Percentiles rank a stretch among this genome's conserved stretches.
These are phyloP conservation scores for Scaptomyza polygonia DNA, from an alignment of 2,888 invertebrate species.

Conservation along the genomic window DNA sequence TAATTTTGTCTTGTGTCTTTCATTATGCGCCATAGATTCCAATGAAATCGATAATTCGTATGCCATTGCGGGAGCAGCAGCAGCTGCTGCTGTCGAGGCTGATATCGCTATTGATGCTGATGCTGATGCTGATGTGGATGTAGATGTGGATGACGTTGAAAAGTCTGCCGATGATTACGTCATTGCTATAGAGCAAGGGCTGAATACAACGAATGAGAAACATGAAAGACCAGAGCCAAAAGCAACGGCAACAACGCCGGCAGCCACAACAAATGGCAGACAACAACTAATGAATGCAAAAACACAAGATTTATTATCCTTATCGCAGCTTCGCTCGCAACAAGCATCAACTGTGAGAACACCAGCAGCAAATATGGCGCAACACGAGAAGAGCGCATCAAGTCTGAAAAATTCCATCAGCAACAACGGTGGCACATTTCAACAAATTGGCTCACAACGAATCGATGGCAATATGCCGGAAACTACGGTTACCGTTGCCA, in stretches of 20 bases:
- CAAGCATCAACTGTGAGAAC: constrained; percentile 54
- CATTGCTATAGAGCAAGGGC: constrained; percentile 38
- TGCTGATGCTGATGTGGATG: constrained; percentile 27
- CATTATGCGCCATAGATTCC: constrained; percentile 67
- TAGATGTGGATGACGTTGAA: constrained; percentile 55
- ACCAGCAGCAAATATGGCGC: constrained; percentile 17
- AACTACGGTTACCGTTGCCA: constrained; percentile 18
- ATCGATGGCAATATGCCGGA: constrained; percentile 59
- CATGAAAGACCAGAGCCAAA: constrained; percentile 28
- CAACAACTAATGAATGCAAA: constrained; percentile 56
- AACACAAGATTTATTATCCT: constrained; percentile 73
- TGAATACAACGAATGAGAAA: constrained; percentile 19
- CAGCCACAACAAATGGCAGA: constrained; percentile 34
- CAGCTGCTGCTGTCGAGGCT: constrained; percentile 25
- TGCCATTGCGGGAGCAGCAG: constrained; percentile 47
- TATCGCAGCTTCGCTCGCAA: constrained; percentile 73
- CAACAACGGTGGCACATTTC: constrained; percentile 50
- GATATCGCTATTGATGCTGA: constrained; percentile 37
- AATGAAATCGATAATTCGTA: constrained; percentile 81
- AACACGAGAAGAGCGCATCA: constrained; percentile 47
- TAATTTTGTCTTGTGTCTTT: constrained; percentile 47
- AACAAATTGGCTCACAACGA: constrained; percentile 77
- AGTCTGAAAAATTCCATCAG: constrained; percentile 53
- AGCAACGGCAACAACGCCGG: constrained; percentile 34
- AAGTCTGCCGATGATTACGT: constrained; percentile 58